Percentiles rank a stretch among this genome's conserved stretches.
Conservation (phyloP, 2,797 vertebrate genomes). For the Mionectes olivaceus region DNA sequence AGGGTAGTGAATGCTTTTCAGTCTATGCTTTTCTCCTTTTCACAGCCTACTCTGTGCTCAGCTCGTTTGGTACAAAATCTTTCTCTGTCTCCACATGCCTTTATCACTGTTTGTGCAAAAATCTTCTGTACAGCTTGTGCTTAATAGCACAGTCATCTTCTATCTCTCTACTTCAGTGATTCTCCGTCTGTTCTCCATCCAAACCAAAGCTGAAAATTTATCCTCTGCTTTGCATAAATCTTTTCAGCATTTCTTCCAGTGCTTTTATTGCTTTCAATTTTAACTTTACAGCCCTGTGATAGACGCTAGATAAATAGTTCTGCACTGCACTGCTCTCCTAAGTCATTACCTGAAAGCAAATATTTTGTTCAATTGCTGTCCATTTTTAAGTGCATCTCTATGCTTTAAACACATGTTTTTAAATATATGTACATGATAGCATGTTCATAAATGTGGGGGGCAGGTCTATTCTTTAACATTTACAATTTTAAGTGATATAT, state of each 20-base stretch:
- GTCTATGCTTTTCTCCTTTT: slow-evolving; percentile 1
- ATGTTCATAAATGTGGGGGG: not conserved
- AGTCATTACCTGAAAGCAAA: not conserved
- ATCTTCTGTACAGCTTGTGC: slow-evolving; percentile 54
- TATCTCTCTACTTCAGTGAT: slow-evolving; percentile 30
- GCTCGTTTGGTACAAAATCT: not conserved
- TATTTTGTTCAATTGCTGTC: not conserved
- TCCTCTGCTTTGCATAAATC: slow-evolving; percentile 48
- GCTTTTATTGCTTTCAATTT: slow-evolving; percentile 28
- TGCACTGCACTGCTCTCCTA: not conserved
- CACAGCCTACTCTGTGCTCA: not conserved
- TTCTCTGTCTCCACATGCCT: not conserved
- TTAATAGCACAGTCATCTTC: slow-evolving; percentile 14
- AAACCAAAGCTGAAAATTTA: slow-evolving; percentile 46
- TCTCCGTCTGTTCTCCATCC: slow-evolving; percentile 59
- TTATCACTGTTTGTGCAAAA: slow-evolving; percentile 28
- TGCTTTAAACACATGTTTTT: not conserved
- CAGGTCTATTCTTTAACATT: not conserved
- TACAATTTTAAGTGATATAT: not conserved
- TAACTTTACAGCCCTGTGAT: not conserved
- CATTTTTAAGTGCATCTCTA: not conserved
- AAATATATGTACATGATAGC: not conserved
- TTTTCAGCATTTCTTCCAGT: slow-evolving; percentile 1
- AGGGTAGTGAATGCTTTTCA: not conserved
- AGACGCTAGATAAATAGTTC: not conserved